Percentiles rank a stretch among this genome's conserved stretches.
phyloP scores from a whole-genome alignment of 1,140 invertebrate species.

The Drosophila bipectinata region DNA sequence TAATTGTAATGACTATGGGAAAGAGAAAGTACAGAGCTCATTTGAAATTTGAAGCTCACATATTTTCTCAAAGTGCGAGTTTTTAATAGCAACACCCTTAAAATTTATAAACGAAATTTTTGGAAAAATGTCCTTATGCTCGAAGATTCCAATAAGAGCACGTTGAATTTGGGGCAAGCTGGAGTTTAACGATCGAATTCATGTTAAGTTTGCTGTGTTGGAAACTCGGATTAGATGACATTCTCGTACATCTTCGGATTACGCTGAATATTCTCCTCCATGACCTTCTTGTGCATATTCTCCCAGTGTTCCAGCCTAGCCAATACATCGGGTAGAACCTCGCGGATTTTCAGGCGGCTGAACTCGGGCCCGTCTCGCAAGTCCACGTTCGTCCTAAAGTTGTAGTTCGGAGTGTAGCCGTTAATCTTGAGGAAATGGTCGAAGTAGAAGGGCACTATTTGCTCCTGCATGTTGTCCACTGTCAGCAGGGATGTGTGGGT shows the following conservation, averaged over 20 bases:
- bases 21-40: too few relatives aligned
- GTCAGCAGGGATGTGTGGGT: conserved; percentile 53
- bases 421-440: conserved; percentile 81
- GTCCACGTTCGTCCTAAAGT: conserved; percentile 79
- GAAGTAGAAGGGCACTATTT: conserved; percentile 82
- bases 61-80: not conserved
- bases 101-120: conserved; percentile 3
- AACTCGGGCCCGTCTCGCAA: conserved; percentile 70
- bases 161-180: not conserved
- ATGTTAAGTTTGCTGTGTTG: not conserved
- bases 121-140: not conserved
- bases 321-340: conserved; percentile 68
- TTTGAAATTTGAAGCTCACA: too few relatives aligned
- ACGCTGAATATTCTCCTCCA: conserved; percentile 77
- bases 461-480: conserved; percentile 68
- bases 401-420: conserved; percentile 80
- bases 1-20: too few relatives aligned
- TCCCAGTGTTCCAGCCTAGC: conserved; percentile 66
- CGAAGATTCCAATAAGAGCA: not conserved
- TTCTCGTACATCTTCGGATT: conserved; percentile 82
- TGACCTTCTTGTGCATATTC: conserved; percentile 46
- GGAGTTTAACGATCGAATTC: not conserved
- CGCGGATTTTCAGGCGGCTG: conserved; percentile 54
- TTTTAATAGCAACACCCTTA: not conserved
- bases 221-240: conserved; percentile 19